Percentiles rank a stretch among this genome's conserved stretches.
phyloP scores from a whole-genome alignment of 1,140 invertebrate genomes.

The Nylanderia fulva region DNA sequence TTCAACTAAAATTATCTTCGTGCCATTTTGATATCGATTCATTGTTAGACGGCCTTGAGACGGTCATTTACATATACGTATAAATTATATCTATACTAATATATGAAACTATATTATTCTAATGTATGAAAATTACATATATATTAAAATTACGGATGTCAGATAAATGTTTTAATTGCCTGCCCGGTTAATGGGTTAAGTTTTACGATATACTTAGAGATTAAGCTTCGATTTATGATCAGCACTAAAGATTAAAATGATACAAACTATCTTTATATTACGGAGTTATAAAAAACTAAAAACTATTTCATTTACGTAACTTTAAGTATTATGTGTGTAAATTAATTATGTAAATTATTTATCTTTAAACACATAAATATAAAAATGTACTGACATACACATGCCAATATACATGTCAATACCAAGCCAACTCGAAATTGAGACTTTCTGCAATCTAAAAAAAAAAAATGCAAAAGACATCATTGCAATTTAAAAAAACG shows the following conservation, averaged over 20 bases:
- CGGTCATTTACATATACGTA: background rate
- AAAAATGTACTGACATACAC: slow-evolving; percentile 24
- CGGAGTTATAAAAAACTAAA: slow-evolving; percentile 1
- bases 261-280: background rate
- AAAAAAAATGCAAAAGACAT: background rate
- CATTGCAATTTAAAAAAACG: slow-evolving; percentile 8
- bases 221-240: slow-evolving; percentile 44
- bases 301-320: background rate
- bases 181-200: slow-evolving; percentile 60
- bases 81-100: slow-evolving; percentile 43
- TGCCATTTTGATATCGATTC: slow-evolving; percentile 28
- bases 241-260: slow-evolving; percentile 26
- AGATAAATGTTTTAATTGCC: slow-evolving; percentile 40
- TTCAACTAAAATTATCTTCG: slow-evolving; percentile 31
- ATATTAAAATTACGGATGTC: slow-evolving; percentile 45
- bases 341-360: background rate
- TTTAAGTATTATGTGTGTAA: too few relatives aligned
- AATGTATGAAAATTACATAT: slow-evolving; percentile 40
- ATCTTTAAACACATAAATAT: background rate
- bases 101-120: slow-evolving; percentile 40
- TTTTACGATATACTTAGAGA: slow-evolving; percentile 44
- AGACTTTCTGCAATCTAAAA: slow-evolving; percentile 11
- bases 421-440: slow-evolving; percentile 62
- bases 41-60: background rate
- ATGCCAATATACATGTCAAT: slow-evolving; percentile 34